Conservation (phyloP, 2,113 vertebrate genomes). For the Mirza zaza region DNA sequence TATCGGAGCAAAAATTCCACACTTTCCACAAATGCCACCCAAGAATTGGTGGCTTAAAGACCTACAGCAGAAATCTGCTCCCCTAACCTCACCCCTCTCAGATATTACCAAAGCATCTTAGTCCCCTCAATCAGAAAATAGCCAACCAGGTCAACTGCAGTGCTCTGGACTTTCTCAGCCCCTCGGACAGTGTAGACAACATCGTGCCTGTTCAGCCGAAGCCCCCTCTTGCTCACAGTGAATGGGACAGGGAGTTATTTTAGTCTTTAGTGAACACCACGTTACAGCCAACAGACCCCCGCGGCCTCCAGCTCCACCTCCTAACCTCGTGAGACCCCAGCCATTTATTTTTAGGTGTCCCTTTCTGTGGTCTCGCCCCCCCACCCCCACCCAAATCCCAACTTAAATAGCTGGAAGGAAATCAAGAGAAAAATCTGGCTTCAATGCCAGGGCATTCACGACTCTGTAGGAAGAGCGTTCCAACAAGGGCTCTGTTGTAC, state of each 20-base stretch:
- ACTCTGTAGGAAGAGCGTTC: background rate
- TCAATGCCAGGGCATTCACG: background rate
- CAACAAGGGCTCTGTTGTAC: conserved; percentile 50
- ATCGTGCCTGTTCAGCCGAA: background rate
- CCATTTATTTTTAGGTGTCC: conserved; percentile 46
- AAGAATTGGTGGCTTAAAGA: background rate
- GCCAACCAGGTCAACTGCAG: background rate
- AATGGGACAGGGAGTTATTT: conserved; percentile 1
- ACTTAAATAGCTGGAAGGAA: conserved; percentile 52
- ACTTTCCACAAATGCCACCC: conserved; percentile 21
- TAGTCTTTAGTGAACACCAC: background rate
- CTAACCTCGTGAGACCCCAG: conserved; percentile 6
- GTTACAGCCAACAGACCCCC: background rate
- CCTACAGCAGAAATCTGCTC: background rate
- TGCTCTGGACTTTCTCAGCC: background rate
- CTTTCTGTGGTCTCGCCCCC: background rate
- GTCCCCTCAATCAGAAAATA: background rate
- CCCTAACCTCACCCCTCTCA: background rate
- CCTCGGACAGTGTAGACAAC: background rate
- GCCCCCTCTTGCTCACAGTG: conserved; percentile 19
- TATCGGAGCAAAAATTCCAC: background rate
- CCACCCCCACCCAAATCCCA: background rate
- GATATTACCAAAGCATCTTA: background rate
- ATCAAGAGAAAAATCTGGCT: conserved; percentile 41
- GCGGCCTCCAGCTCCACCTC: background rate